Evolutionary conservation across 1,140 invertebrate species (phyloP), one percentile per base, ranked within the genome.

Genomic region (Oedothorax gibbosus): DNA sequence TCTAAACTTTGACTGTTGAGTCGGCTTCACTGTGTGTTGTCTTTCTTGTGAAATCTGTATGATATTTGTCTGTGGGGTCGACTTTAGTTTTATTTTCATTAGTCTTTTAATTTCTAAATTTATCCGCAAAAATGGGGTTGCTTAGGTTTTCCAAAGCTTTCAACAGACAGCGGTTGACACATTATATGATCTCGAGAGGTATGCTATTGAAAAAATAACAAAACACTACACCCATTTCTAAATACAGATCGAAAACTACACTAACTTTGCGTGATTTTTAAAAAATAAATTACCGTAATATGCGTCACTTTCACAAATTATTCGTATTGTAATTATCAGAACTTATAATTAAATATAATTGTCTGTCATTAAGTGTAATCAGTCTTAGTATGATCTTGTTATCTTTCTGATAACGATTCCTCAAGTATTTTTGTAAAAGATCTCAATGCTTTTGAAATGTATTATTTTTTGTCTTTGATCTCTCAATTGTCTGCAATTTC

Each of bases 181-280:
- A 75, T 10, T 75, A 49, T 49, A 0, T 75, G 57, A 57, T 75
- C 7, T 57, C 15, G 18, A 57, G 72, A 75, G 72, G 72, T 75
- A 75, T 53, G 69, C 20, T 66, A 20, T 18, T 66, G 0, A 18
- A 66, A 18, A 21, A 35, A 14, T n/a, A 35, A 35, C 35, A 35
- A 35, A 35, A 35, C 35, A 2, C 5, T 35, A 35, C 35, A 20
- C 11, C 12, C 18, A 20, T 68, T 21, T 12, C 12, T 14, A 35
- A 60, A 60, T 14, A 35, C 65, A 14, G n/a, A 21, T 68, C 65
- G 21, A 68, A 21, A 50, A 14, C 7, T 11, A 14, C n/a, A 49
- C 3, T 14, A 0, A 49, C 14, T 21, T 68, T 21, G 21, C 20
- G 49, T 21, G 20, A 68, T 14, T 68, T 14, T 68, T 35, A 4